A percentile compares a stretch with the other conserved stretches of the same genome.
Evolutionary conservation across 1,140 invertebrate genomes (phyloP).

Genomic region (Drosophila bocqueti): DNA sequence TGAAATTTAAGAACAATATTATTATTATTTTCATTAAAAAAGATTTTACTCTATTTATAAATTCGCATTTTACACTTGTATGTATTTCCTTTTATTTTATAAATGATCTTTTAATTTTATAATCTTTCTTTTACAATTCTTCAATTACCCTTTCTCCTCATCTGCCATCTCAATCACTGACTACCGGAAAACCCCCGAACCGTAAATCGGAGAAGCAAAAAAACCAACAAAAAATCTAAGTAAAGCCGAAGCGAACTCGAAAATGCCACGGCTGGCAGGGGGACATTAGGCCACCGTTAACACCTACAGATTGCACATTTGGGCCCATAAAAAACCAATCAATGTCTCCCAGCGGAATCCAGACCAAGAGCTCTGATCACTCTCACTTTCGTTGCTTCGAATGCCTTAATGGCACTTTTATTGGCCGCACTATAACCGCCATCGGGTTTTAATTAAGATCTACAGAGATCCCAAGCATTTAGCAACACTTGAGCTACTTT

Average conservation of each 20-base stretch:
- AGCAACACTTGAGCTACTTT: constrained; percentile 69
- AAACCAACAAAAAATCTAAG: background rate
- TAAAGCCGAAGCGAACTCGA: constrained; percentile 23
- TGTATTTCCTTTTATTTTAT: background rate
- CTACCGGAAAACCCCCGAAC: constrained; percentile 14
- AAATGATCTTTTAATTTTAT: background rate
- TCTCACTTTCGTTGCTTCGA: constrained; percentile 51
- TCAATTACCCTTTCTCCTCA: background rate
- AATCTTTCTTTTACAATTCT: background rate
- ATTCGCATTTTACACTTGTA: background rate
- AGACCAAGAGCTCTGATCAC: constrained; percentile 28
- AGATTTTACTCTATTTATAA: too few relatives aligned
- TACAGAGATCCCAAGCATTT: constrained; percentile 52
- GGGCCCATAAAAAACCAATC: constrained; percentile 47
- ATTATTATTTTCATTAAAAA: too few relatives aligned
- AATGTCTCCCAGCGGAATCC: constrained; percentile 22
- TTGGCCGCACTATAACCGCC: constrained; percentile 66
- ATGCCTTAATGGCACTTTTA: constrained; percentile 55
- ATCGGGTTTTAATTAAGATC: constrained; percentile 81
- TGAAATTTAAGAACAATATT: too few relatives aligned
- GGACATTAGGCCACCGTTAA: constrained; percentile 40
- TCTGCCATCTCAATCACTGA: background rate
- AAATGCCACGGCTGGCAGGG: constrained; percentile 1
- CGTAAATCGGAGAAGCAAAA: constrained; percentile 1
- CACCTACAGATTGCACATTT: constrained; percentile 54